Conservation (phyloP, 2,113 vertebrate species). For the Pterocles burchelli region DNA sequence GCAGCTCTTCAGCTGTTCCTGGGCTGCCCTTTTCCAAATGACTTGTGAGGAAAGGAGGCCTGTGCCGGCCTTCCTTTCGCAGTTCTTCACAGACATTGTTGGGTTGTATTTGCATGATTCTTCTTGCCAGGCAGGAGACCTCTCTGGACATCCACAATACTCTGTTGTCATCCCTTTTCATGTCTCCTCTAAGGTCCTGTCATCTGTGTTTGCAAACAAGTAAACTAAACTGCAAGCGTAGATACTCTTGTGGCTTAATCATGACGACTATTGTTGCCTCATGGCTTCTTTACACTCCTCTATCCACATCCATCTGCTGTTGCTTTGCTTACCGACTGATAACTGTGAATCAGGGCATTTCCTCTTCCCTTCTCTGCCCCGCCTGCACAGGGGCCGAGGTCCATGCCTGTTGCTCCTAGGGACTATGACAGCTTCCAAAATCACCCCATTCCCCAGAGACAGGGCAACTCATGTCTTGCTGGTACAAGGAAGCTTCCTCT, state of each 20-base stretch:
- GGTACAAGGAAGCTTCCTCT: background rate
- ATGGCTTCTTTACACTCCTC: conserved; percentile 11
- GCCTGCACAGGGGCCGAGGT: background rate
- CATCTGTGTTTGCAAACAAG: background rate
- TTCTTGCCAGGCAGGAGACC: background rate
- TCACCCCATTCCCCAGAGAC: background rate
- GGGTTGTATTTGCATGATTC: background rate
- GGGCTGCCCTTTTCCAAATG: background rate
- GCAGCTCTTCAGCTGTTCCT: background rate
- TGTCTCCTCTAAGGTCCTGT: background rate
- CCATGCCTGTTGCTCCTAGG: background rate
- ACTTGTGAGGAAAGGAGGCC: background rate
- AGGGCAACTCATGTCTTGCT: background rate
- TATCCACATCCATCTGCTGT: conserved; percentile 29
- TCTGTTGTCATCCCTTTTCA: background rate
- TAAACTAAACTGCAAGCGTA: conserved; percentile 13
- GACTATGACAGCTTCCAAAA: background rate
- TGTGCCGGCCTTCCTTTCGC: background rate
- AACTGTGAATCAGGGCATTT: conserved; percentile 5
- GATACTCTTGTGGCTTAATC: conserved; percentile 20
- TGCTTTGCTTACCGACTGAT: background rate
- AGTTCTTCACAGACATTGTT: background rate
- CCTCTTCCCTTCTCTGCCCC: background rate
- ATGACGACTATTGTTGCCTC: background rate
- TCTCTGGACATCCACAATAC: background rate